Conservation (phyloP, 2,888 invertebrate genomes). For the Thymelicus lineola region DNA sequence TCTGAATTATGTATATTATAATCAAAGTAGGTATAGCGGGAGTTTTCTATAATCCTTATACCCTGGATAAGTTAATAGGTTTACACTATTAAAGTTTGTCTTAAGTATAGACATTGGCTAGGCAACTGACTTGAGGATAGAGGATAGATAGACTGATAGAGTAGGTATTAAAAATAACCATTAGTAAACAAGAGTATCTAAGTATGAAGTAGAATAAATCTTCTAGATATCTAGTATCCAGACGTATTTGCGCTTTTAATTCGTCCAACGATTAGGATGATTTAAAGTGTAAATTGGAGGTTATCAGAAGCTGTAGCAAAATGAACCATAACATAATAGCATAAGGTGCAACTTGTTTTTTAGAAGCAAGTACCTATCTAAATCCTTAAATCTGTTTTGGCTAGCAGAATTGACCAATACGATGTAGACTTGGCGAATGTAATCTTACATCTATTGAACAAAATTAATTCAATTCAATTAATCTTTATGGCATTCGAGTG, state of each 20-base stretch:
- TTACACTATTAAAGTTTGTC: no score
- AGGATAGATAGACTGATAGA: no score
- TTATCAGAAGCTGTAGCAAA: background rate
- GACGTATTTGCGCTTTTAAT: constrained; percentile 30
- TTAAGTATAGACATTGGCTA: no score
- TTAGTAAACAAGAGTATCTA: no score
- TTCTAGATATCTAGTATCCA: constrained; percentile 3
- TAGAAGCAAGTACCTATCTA: background rate
- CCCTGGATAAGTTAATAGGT: no score
- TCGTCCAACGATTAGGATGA: constrained; percentile 25
- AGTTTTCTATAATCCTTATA: no score
- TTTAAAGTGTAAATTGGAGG: constrained; percentile 28
- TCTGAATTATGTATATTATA: no score
- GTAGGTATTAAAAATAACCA: no score
- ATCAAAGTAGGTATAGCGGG: no score
- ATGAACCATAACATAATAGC: background rate
- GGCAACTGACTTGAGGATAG: no score
- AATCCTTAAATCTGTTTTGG: constrained; percentile 5
- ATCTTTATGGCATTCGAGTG: background rate
- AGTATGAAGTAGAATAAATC: background rate
- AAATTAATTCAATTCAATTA: background rate
- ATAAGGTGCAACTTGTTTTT: constrained; percentile 2
- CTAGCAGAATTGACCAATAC: constrained; percentile 12
- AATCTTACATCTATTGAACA: background rate
- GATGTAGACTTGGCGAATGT: constrained; percentile 12